Conservation (phyloP, 2,113 vertebrate genomes). For the Fulmarus glacialis region DNA sequence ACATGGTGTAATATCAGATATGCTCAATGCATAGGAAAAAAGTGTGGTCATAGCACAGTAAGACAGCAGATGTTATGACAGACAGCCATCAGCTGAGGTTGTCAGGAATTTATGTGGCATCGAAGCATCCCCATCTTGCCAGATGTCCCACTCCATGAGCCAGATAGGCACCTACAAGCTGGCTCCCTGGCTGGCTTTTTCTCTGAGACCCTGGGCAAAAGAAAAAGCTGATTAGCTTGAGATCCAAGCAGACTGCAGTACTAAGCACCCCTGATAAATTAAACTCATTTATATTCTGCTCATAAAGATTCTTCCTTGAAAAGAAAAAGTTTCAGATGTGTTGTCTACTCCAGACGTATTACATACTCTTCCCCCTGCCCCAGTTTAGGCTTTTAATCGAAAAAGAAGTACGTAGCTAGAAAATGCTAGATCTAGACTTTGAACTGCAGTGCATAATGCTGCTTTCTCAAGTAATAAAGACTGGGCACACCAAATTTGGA, state of each 20-base stretch:
- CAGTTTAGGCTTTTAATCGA: background rate
- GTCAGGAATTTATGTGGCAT: constrained; percentile 48
- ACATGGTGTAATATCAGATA: background rate
- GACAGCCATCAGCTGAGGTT: constrained; percentile 33
- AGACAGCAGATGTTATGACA: constrained; percentile 40
- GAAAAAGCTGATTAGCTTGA: constrained; percentile 29
- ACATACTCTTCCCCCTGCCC: background rate
- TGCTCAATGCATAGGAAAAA: background rate
- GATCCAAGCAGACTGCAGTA: background rate
- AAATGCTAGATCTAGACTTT: background rate
- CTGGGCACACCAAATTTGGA: background rate
- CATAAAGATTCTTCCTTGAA: background rate
- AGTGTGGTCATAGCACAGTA: background rate
- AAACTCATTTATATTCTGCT: constrained; percentile 28
- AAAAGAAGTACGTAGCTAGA: background rate
- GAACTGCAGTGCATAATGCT: background rate
- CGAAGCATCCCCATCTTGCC: background rate
- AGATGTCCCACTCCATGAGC: constrained; percentile 20
- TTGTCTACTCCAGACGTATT: background rate
- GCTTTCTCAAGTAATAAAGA: background rate
- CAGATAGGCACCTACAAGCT: constrained; percentile 28
- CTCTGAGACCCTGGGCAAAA: background rate
- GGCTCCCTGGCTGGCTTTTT: background rate
- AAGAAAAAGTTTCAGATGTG: background rate
- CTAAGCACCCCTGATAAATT: constrained; percentile 10